phyloP scores from a whole-genome alignment of 1,140 invertebrate genomes.

The Episyrphus balteatus region DNA sequence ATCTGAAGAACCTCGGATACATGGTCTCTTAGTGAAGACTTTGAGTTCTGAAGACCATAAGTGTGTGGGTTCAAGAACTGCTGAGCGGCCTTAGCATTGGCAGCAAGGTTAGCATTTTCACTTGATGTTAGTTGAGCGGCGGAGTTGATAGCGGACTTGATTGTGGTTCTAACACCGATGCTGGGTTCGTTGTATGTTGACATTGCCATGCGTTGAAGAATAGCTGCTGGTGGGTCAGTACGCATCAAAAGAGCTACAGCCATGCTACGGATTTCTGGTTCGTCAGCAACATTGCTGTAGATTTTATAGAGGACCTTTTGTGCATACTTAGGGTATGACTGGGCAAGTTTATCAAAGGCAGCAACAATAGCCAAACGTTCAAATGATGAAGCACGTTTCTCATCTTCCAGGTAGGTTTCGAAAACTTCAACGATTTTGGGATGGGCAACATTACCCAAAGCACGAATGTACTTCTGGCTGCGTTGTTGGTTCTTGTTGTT shows the following conservation, averaged over 20 bases:
- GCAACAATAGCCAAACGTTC: constrained; percentile 50
- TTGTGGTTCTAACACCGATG: constrained; percentile 47
- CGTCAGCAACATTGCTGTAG: constrained; percentile 50
- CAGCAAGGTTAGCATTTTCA: constrained; percentile 39
- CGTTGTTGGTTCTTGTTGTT: constrained; percentile 28
- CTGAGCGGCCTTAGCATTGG: constrained; percentile 43
- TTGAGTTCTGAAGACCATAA: constrained; percentile 43
- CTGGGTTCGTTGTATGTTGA: constrained; percentile 51
- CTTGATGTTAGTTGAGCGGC: constrained; percentile 36
- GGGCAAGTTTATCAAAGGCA: constrained; percentile 40
- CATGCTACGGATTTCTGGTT: constrained; percentile 49
- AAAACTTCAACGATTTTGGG: constrained; percentile 46
- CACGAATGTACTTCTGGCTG: constrained; percentile 41
- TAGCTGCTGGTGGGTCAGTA: constrained; percentile 44
- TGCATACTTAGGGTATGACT: constrained; percentile 39
- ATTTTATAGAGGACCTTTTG: constrained; percentile 51
- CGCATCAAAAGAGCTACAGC: constrained; percentile 48
- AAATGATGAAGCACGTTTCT: constrained; percentile 39
- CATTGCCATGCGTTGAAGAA: constrained; percentile 56
- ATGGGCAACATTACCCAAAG: constrained; percentile 51
- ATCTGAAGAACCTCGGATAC: neutral
- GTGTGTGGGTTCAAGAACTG: constrained; percentile 43
- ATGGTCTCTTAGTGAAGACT: constrained; percentile 32
- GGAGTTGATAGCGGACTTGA: constrained; percentile 45
- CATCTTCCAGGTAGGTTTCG: constrained; percentile 55